A percentile compares a stretch with the other conserved stretches of the same genome.
These are phyloP conservation scores for Dromas ardeola DNA, from an alignment of 2,113 vertebrate species.

Conservation along the genomic window DNA sequence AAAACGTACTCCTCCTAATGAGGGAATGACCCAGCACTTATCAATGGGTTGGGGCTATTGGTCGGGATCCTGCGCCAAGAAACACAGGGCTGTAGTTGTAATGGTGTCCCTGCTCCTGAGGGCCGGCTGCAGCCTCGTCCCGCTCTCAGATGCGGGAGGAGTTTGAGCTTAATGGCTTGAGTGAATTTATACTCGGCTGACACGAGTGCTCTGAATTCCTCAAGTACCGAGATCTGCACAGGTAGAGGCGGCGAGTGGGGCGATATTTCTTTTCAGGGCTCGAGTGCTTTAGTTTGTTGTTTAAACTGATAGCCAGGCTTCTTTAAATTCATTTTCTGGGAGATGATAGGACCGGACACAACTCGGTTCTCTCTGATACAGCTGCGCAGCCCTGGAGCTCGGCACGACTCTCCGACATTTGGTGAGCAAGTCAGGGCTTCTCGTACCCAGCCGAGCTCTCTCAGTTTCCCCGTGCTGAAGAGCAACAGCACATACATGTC, in stretches of 20 bases:
- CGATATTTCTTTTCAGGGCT: neutral
- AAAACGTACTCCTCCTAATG: conserved; percentile 63
- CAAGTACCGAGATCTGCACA: neutral
- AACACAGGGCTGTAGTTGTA: conserved; percentile 32
- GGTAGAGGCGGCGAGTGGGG: neutral
- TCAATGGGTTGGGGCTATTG: neutral
- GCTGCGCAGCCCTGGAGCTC: neutral
- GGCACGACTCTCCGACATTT: accelerated
- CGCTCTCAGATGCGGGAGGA: neutral
- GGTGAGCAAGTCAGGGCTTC: neutral
- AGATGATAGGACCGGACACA: neutral
- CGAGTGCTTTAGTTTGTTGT: neutral
- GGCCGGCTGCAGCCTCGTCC: neutral
- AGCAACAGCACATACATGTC: neutral
- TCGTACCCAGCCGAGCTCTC: neutral
- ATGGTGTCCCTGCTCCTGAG: neutral
- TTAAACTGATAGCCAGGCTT: neutral
- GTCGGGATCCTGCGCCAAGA: neutral
- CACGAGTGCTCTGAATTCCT: neutral
- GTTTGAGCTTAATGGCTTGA: neutral
- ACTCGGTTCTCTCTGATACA: neutral
- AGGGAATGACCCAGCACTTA: conserved; percentile 62
- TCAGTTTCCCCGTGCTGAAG: neutral
- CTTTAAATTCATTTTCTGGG: neutral
- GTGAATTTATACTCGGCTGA: neutral